Conservation (phyloP, 1,140 invertebrate species). For the Lepeophtheirus salmonis region DNA sequence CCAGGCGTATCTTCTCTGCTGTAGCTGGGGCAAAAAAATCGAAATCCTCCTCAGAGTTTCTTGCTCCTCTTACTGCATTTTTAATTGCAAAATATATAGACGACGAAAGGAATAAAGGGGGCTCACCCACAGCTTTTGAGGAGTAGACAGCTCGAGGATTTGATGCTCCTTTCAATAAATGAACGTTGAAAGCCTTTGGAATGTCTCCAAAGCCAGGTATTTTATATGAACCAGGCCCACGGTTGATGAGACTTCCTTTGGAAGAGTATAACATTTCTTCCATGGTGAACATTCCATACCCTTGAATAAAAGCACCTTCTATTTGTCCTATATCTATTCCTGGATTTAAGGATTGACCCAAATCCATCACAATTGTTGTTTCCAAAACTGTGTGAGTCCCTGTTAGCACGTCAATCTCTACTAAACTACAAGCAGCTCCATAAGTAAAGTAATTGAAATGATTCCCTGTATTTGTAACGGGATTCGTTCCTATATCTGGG, state of each 20-base stretch:
- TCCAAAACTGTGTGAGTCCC: constrained; percentile 51
- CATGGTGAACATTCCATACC: constrained; percentile 30
- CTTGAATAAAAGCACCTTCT: constrained; percentile 14
- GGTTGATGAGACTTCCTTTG: constrained; percentile 52
- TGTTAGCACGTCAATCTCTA: constrained; percentile 69
- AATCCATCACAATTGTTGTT: constrained; percentile 11
- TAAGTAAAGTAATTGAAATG: constrained; percentile 58
- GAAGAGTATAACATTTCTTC: constrained; percentile 34
- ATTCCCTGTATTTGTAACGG: background rate
- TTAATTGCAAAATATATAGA: constrained; percentile 70
- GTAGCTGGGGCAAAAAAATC: constrained; percentile 67
- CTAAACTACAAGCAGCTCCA: constrained; percentile 54
- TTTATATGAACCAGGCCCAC: constrained; percentile 82
- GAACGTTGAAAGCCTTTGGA: constrained; percentile 63
- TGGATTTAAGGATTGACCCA: constrained; percentile 8
- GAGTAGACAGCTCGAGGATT: constrained; percentile 79
- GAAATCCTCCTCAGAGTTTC: constrained; percentile 40
- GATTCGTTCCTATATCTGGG: background rate
- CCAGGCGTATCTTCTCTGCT: constrained; percentile 53
- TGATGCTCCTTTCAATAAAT: constrained; percentile 58
- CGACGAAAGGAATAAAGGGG: constrained; percentile 68
- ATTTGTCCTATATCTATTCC: constrained; percentile 15
- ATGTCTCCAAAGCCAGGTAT: constrained; percentile 42
- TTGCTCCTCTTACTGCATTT: constrained; percentile 60
- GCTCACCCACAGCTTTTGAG: constrained; percentile 89